phyloP scores from a whole-genome alignment of 2,113 vertebrate genomes.

The Maccullochella peelii region DNA sequence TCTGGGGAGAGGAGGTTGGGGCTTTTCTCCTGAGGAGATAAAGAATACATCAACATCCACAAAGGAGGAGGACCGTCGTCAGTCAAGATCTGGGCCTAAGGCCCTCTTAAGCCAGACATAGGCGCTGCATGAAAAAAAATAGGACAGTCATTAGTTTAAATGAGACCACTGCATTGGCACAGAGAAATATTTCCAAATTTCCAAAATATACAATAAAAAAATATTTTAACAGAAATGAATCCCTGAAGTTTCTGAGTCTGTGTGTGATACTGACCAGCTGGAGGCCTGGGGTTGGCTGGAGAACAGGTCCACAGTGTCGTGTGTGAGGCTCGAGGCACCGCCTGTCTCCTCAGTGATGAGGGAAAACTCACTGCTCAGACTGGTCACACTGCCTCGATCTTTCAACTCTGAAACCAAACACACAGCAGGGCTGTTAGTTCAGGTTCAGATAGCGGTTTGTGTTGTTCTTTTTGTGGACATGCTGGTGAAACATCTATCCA shows the following conservation, averaged over 20 bases:
- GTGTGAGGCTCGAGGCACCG: conserved; percentile 86
- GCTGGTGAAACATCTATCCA: too few relatives aligned
- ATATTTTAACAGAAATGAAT: not conserved
- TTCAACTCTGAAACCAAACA: conserved; percentile 83
- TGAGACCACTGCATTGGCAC: not conserved
- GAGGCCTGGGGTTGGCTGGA: conserved; percentile 86
- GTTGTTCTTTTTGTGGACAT: too few relatives aligned
- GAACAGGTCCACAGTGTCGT: conserved; percentile 88
- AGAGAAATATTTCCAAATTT: not conserved
- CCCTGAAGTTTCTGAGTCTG: not conserved
- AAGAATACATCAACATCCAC: not conserved
- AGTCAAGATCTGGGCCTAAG: not conserved
- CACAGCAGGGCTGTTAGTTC: not conserved
- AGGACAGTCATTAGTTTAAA: not conserved
- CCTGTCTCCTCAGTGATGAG: conserved; percentile 92
- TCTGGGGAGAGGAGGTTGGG: conserved; percentile 89
- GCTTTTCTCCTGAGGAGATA: conserved; percentile 89
- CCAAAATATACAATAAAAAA: conserved; percentile 1
- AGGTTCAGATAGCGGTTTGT: too few relatives aligned
- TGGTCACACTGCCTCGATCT: conserved; percentile 95
- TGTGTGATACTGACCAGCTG: conserved; percentile 86
- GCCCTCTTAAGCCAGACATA: not conserved
- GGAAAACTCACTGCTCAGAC: conserved; percentile 96
- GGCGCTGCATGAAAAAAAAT: not conserved
- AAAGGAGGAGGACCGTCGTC: not conserved